Evolutionary conservation across 2,888 invertebrate genomes (phyloP).

Genomic region (Clostera curtula): DNA sequence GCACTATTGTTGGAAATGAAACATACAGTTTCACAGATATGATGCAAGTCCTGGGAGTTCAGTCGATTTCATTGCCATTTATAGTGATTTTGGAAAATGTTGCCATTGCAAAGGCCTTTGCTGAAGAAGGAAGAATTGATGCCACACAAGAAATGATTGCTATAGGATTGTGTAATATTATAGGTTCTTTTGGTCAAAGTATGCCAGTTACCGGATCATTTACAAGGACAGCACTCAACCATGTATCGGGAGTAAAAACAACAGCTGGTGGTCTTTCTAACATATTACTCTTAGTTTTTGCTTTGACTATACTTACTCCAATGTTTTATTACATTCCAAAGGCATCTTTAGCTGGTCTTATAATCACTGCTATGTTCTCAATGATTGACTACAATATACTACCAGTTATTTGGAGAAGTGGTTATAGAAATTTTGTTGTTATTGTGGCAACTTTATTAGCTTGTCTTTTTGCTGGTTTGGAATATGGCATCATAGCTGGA

Average conservation of each 20-base stretch:
- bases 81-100: constrained; percentile 82
- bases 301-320: constrained; percentile 85
- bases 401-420: constrained; percentile 83
- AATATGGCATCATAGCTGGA: constrained; percentile 56
- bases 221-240: constrained; percentile 90
- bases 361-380: constrained; percentile 91
- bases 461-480: constrained; percentile 45
- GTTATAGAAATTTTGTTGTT: constrained; percentile 72
- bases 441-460: constrained; percentile 37
- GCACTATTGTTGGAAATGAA: constrained; percentile 73
- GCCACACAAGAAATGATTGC: constrained; percentile 95
- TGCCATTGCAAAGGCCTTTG: constrained; percentile 85
- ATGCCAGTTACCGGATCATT: constrained; percentile 93
- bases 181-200: constrained; percentile 88
- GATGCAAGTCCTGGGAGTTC: constrained; percentile 75
- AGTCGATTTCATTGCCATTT: constrained; percentile 78
- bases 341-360: constrained; percentile 89
- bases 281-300: constrained; percentile 82
- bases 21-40: constrained; percentile 78
- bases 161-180: constrained; percentile 87
- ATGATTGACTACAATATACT: constrained; percentile 84
- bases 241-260: constrained; percentile 91
- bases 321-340: constrained; percentile 91
- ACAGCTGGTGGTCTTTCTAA: constrained; percentile 87
- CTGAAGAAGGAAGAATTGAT: constrained; percentile 84